Evolutionary conservation across 2,113 vertebrate species (phyloP).

Genomic region (Tenebrosternarchus preto): DNA sequence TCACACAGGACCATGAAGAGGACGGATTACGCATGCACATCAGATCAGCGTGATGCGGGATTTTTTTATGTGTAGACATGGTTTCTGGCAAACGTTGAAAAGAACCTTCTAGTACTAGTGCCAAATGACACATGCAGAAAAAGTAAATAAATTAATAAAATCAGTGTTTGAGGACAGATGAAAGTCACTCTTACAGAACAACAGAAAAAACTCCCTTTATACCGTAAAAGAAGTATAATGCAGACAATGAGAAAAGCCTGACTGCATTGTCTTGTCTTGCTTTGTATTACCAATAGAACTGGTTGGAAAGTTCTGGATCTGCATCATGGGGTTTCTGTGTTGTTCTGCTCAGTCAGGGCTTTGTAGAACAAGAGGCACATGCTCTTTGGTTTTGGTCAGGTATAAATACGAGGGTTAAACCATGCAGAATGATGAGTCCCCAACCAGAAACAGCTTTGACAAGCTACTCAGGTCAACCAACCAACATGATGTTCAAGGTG

Average conservation of each 20-base stretch:
- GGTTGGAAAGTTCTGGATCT: conserved; percentile 9
- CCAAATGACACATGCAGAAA: not conserved
- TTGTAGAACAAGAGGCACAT: conserved; percentile 25
- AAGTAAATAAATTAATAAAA: not conserved
- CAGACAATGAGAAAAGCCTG: not conserved
- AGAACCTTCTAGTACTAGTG: not conserved
- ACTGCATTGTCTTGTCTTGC: not conserved
- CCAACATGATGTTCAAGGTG: conserved; percentile 39
- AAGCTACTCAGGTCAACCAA: not conserved
- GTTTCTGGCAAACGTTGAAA: too few relatives aligned
- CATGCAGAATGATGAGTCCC: conserved; percentile 1
- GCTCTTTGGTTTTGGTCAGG: conserved; percentile 24
- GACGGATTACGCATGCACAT: too few relatives aligned
- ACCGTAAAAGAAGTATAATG: not conserved
- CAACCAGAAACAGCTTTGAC: conserved; percentile 15
- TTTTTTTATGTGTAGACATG: too few relatives aligned
- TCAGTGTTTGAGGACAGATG: not conserved
- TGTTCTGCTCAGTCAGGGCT: conserved; percentile 18
- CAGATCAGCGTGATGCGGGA: too few relatives aligned
- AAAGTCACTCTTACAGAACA: not conserved
- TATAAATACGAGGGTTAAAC: conserved; percentile 34
- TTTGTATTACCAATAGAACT: not conserved
- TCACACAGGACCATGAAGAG: too few relatives aligned
- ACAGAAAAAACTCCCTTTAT: too few relatives aligned
- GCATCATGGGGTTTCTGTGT: not conserved